phyloP scores from a whole-genome alignment of 2,797 vertebrate species.

The Amphiprion clarkii region DNA sequence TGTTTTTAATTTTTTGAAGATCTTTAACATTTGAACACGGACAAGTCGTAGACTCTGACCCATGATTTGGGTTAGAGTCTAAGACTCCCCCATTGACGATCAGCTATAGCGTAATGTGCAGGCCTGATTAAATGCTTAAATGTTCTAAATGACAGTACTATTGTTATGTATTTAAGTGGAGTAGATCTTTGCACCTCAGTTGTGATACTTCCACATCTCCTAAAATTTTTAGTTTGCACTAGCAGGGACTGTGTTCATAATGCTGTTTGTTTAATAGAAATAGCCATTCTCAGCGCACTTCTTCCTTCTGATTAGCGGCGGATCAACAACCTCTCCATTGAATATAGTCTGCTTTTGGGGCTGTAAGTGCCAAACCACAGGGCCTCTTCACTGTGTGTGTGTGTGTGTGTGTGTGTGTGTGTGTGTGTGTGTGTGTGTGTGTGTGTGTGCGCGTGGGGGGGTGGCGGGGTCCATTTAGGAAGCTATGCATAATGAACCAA shows the following conservation, averaged over 20 bases:
- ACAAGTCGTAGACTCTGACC: too few relatives aligned
- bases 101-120: too few relatives aligned
- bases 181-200: background rate
- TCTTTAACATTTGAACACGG: too few relatives aligned
- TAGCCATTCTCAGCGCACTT: conserved; percentile 1
- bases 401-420: too few relatives aligned
- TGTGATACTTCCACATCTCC: conserved; percentile 3
- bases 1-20: too few relatives aligned
- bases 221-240: background rate
- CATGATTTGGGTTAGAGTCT: too few relatives aligned
- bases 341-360: conserved; percentile 11
- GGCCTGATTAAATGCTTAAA: too few relatives aligned
- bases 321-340: conserved; percentile 44
- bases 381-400: conserved; percentile 26
- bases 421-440: too few relatives aligned
- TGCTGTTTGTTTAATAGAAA: background rate
- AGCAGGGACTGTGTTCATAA: conserved; percentile 22
- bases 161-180: too few relatives aligned
- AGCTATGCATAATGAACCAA: conserved; percentile 48
- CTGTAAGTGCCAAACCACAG: conserved; percentile 23
- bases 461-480: conserved; percentile 17
- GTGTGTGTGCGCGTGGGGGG: too few relatives aligned
- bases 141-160: too few relatives aligned
- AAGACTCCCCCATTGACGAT: too few relatives aligned
- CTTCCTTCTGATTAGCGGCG: conserved; percentile 28